Evolutionary conservation across 2,888 invertebrate genomes (phyloP).

Genomic region (Galerucella calmariensis): DNA sequence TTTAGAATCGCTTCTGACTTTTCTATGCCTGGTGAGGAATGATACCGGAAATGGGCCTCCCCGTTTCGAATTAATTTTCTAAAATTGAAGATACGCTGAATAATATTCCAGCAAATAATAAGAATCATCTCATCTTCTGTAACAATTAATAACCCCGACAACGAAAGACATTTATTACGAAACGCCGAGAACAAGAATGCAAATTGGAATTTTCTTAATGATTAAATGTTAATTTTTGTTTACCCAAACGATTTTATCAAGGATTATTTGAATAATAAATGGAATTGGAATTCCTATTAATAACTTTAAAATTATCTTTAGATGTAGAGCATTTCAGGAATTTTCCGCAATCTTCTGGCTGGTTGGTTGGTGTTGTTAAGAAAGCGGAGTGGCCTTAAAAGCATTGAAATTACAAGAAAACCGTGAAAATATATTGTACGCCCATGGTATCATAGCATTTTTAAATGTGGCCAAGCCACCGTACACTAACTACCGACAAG

Average conservation of each 20-base stretch:
- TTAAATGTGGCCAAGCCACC: too few relatives aligned
- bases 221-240: constrained; percentile 30
- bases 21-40: too few relatives aligned
- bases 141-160: constrained; percentile 17
- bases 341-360: too few relatives aligned
- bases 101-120: background rate
- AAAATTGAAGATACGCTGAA: background rate
- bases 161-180: constrained; percentile 23
- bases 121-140: background rate
- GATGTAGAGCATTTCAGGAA: too few relatives aligned
- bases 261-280: constrained; percentile 27
- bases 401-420: too few relatives aligned
- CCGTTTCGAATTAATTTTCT: background rate
- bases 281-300: constrained; percentile 10
- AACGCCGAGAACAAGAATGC: constrained; percentile 27
- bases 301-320: background rate
- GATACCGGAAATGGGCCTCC: too few relatives aligned
- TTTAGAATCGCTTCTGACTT: background rate
- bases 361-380: too few relatives aligned
- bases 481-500: too few relatives aligned
- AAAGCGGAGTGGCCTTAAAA: too few relatives aligned
- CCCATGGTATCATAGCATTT: too few relatives aligned
- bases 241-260: constrained; percentile 28
- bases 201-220: constrained; percentile 12
- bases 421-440: too few relatives aligned